phyloP scores from a whole-genome alignment of 2,797 vertebrate genomes.

The Picus viridis region DNA sequence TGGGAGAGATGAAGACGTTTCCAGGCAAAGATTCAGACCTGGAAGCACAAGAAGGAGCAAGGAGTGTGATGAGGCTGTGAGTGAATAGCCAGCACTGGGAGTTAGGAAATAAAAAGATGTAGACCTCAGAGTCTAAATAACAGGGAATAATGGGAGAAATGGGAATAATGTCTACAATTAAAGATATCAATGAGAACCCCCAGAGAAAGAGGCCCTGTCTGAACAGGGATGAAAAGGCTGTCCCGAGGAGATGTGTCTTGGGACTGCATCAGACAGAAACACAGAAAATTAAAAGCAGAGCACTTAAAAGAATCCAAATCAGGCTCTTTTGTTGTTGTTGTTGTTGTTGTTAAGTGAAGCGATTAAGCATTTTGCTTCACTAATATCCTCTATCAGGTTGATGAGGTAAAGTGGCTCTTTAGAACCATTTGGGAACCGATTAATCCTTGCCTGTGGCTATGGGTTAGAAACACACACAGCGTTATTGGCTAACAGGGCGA shows the following conservation, averaged over 20 bases:
- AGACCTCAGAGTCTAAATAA: not conserved
- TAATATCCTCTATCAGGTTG: slow-evolving; percentile 55
- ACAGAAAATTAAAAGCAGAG: slow-evolving; percentile 8
- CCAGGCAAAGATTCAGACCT: not conserved
- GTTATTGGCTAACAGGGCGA: slow-evolving; percentile 13
- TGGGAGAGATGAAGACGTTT: not conserved
- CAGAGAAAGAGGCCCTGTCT: slow-evolving; percentile 53
- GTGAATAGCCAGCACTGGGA: not conserved
- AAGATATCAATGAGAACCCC: slow-evolving; percentile 50
- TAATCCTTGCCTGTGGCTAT: slow-evolving; percentile 65
- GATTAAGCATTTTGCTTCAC: slow-evolving; percentile 51
- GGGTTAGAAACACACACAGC: not conserved
- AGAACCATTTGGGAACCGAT: slow-evolving; percentile 51
- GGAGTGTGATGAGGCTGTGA: not conserved
- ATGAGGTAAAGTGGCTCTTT: slow-evolving; percentile 64
- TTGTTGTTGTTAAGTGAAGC: slow-evolving; percentile 62
- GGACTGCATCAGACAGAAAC: slow-evolving; percentile 62
- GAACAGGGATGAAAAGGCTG: slow-evolving; percentile 44
- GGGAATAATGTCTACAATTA: slow-evolving; percentile 58
- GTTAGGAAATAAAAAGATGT: slow-evolving; percentile 23
- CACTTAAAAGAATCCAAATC: slow-evolving; percentile 42
- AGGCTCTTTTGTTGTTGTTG: slow-evolving; percentile 30
- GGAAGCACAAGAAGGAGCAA: not conserved
- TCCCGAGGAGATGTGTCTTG: slow-evolving; percentile 50
- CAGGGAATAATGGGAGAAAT: slow-evolving; percentile 23